phyloP scores from a whole-genome alignment of 2,797 vertebrate genomes.

The Eulemur mongoz region DNA sequence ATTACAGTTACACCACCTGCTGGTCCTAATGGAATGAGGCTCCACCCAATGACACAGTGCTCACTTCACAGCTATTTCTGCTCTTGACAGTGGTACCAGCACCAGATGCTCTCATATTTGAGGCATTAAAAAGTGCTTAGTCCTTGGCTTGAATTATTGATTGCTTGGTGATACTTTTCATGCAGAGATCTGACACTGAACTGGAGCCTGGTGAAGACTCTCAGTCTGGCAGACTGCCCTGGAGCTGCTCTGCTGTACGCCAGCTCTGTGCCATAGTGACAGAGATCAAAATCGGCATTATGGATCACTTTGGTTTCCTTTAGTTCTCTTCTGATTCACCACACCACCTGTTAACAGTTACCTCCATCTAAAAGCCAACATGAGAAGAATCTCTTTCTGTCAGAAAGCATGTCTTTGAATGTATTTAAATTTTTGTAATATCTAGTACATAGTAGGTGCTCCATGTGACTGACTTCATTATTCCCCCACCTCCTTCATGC shows the following conservation, averaged over 20 bases:
- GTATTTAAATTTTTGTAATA: background rate
- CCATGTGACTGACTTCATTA: background rate
- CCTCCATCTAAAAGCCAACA: background rate
- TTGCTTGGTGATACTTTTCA: background rate
- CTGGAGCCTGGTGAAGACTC: background rate
- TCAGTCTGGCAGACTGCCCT: background rate
- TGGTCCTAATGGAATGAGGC: background rate
- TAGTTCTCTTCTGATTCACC: background rate
- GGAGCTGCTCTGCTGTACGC: background rate
- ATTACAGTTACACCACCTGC: background rate
- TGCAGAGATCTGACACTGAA: background rate
- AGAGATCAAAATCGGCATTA: background rate
- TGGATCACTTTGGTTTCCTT: background rate
- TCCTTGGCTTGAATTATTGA: slow-evolving; percentile 35
- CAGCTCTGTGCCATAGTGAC: background rate
- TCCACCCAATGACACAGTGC: background rate
- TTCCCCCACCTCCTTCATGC: background rate
- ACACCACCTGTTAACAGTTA: background rate
- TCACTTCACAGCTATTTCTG: background rate
- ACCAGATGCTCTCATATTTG: background rate
- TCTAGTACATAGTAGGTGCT: background rate
- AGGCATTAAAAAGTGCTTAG: slow-evolving; percentile 20
- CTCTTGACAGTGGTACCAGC: background rate
- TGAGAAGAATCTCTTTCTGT: background rate
- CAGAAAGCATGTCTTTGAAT: background rate